Evolutionary conservation across 1,140 invertebrate genomes (phyloP).

Genomic region (Mactra quadrangularis): DNA sequence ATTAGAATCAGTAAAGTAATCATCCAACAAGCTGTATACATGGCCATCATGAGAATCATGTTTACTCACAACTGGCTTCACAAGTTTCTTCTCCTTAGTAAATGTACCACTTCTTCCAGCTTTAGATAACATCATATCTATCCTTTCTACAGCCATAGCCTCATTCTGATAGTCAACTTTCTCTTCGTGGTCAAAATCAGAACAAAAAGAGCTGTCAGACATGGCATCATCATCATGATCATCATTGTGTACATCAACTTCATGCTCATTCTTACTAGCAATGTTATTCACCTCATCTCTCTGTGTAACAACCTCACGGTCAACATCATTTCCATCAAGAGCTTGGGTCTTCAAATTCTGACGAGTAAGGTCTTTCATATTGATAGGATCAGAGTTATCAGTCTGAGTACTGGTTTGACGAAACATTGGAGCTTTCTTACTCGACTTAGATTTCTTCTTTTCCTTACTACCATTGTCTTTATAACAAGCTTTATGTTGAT

Average conservation of each 20-base stretch:
- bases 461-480: conserved; percentile 5
- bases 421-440: conserved; percentile 20
- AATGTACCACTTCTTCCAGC: too few species aligned
- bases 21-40: conserved; percentile 29
- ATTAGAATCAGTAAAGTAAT: not conserved
- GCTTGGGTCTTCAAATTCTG: conserved; percentile 37
- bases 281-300: not conserved
- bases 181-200: conserved; percentile 4
- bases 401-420: conserved; percentile 5
- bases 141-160: too few species aligned
- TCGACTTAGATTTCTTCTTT: conserved; percentile 23
- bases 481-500: conserved; percentile 2
- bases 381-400: not conserved
- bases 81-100: too few species aligned
- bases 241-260: not conserved
- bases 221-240: conserved; percentile 1
- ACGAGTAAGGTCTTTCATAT: conserved; percentile 9
- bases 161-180: not conserved
- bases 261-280: not conserved
- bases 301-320: not conserved
- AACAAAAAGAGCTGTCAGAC: conserved; percentile 37
- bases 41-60: conserved; percentile 20
- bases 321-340: not conserved
- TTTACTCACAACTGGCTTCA: not conserved
- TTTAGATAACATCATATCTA: too few species aligned